Evolutionary conservation across 2,113 vertebrate genomes (phyloP).

Genomic region (Elephantulus edwardii): DNA sequence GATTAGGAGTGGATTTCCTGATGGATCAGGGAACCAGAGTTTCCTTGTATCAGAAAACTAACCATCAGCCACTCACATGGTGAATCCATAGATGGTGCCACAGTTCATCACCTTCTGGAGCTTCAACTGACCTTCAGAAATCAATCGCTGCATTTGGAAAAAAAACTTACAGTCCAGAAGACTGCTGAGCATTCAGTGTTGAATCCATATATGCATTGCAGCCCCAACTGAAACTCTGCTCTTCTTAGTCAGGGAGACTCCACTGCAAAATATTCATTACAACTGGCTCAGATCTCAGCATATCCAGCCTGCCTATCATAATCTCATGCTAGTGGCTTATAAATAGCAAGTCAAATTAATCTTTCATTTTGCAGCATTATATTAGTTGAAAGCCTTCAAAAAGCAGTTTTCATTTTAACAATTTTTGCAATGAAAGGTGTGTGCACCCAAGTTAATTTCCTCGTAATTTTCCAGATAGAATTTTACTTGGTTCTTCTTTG

Average conservation of each 20-base stretch:
- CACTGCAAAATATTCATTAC: not conserved
- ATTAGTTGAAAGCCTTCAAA: conserved; percentile 44
- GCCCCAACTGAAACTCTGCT: not conserved
- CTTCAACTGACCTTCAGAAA: conserved; percentile 34
- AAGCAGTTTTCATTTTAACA: not conserved
- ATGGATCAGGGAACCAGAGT: not conserved
- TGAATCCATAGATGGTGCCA: not conserved
- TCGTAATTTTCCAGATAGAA: conserved; percentile 32
- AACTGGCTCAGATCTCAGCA: not conserved
- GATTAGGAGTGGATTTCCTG: not conserved
- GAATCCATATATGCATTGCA: fast-evolving
- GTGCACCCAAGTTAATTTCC: conserved; percentile 39
- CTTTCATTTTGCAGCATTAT: conserved; percentile 27
- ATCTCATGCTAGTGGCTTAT: not conserved
- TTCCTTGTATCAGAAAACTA: conserved; percentile 27
- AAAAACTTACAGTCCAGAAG: not conserved
- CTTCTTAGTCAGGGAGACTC: not conserved
- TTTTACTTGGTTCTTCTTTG: conserved; percentile 29
- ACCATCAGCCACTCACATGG: not conserved
- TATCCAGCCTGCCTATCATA: not conserved
- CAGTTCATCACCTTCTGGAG: not conserved
- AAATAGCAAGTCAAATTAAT: conserved; percentile 14
- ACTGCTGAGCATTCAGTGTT: not conserved
- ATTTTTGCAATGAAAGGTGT: conserved; percentile 5
- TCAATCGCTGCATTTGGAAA: not conserved